Evolutionary conservation across 2,113 vertebrate species (phyloP).

Genomic region (Megaleporinus macrocephalus): DNA sequence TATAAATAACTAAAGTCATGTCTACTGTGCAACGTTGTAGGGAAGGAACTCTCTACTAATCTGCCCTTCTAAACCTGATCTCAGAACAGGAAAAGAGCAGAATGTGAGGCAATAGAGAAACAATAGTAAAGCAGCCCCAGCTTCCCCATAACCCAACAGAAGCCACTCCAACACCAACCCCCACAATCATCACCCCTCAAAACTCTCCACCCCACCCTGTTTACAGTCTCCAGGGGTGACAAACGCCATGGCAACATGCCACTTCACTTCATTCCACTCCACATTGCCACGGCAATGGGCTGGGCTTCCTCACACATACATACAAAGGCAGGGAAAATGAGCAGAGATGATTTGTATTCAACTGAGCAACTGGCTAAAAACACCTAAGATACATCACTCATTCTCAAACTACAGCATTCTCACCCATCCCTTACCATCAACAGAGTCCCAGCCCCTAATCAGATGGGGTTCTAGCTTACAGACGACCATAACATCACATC

Average conservation of each 20-base stretch:
- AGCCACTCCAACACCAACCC: constrained; percentile 1
- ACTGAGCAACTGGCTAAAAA: too few relatives aligned
- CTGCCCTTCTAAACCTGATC: not conserved
- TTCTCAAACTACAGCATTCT: too few relatives aligned
- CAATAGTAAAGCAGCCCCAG: not conserved
- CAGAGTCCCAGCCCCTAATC: too few relatives aligned
- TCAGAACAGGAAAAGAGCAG: not conserved
- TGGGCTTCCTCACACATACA: constrained; percentile 22
- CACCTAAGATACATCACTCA: too few relatives aligned
- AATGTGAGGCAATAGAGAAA: not conserved
- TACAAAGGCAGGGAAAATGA: constrained; percentile 12
- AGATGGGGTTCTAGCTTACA: not conserved
- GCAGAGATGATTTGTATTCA: constrained; percentile 12
- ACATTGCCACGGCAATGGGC: constrained; percentile 76
- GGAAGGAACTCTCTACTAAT: too few relatives aligned
- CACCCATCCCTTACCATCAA: too few relatives aligned
- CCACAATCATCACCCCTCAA: constrained; percentile 51
- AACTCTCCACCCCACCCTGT: constrained; percentile 66
- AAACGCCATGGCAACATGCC: constrained; percentile 70
- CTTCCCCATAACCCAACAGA: not conserved
- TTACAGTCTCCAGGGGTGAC: constrained; percentile 80
- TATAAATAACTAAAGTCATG: too few relatives aligned
- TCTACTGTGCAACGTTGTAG: too few relatives aligned
- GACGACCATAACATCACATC: not conserved
- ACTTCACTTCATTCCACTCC: constrained; percentile 73